These are phyloP conservation scores for Prolemur simus DNA, from an alignment of 2,113 vertebrate species.

Conservation along the genomic window DNA sequence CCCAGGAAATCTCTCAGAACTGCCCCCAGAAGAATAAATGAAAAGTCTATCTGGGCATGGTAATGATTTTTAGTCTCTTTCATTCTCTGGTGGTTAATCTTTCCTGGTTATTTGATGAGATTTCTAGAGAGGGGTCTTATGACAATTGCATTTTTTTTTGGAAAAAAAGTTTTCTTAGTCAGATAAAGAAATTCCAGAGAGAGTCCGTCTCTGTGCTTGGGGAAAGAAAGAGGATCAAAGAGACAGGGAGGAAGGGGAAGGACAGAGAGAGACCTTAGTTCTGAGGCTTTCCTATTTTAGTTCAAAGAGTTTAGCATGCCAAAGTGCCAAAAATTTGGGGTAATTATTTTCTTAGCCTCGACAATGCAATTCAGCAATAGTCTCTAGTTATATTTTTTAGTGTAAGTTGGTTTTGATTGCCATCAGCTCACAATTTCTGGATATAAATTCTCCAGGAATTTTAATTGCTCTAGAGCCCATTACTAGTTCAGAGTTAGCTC, in stretches of 20 bases:
- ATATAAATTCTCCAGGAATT: slow-evolving; percentile 32
- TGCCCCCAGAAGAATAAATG: not conserved
- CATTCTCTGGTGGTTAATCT: not conserved
- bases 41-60: not conserved
- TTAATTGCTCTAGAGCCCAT: not conserved
- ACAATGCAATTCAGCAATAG: not conserved
- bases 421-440: not conserved
- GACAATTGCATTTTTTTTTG: not conserved
- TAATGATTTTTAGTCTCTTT: not conserved
- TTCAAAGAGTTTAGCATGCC: not conserved
- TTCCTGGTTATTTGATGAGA: not conserved
- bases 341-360: not conserved
- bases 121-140: not conserved
- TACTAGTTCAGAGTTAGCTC: not conserved
- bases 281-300: not conserved
- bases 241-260: not conserved
- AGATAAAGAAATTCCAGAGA: not conserved
- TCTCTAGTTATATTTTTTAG: not conserved
- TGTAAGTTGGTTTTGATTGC: not conserved
- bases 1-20: not conserved
- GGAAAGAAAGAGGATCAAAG: not conserved
- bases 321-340: not conserved
- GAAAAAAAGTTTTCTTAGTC: not conserved
- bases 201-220: not conserved
- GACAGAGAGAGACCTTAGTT: not conserved